Conservation (phyloP, 2,113 vertebrate species). For the Rhineura floridana region DNA sequence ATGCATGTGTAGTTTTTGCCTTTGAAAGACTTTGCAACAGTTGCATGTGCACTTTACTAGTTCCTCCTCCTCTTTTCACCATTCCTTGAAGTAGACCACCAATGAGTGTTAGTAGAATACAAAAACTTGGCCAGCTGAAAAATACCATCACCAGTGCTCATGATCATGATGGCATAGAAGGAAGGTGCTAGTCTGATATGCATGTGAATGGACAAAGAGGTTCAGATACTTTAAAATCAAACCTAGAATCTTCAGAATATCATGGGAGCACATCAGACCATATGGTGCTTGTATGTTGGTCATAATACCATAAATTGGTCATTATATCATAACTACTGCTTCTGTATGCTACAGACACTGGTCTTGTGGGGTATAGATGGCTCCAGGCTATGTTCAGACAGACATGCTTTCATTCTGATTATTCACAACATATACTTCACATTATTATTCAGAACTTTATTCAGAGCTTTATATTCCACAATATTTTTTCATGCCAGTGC, state of each 20-base stretch:
- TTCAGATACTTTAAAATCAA: neutral
- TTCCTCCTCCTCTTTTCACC: neutral
- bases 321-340: neutral
- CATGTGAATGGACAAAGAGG: neutral
- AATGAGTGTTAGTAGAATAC: neutral
- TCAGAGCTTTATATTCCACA: neutral
- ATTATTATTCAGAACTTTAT: neutral
- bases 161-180: neutral
- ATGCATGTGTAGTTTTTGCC: neutral
- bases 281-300: neutral
- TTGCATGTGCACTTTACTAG: neutral
- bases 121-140: neutral
- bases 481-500: conserved; percentile 11
- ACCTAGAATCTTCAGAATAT: neutral
- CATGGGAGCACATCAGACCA: neutral
- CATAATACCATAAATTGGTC: neutral
- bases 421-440: neutral
- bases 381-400: neutral
- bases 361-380: neutral
- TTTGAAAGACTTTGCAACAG: neutral
- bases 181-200: neutral
- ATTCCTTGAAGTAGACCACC: neutral
- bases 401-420: too few relatives aligned
- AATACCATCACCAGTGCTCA: neutral
- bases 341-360: neutral